phyloP scores from a whole-genome alignment of 37 sponge, comb jelly and placozoan genomes.

The Agelas oroides region DNA sequence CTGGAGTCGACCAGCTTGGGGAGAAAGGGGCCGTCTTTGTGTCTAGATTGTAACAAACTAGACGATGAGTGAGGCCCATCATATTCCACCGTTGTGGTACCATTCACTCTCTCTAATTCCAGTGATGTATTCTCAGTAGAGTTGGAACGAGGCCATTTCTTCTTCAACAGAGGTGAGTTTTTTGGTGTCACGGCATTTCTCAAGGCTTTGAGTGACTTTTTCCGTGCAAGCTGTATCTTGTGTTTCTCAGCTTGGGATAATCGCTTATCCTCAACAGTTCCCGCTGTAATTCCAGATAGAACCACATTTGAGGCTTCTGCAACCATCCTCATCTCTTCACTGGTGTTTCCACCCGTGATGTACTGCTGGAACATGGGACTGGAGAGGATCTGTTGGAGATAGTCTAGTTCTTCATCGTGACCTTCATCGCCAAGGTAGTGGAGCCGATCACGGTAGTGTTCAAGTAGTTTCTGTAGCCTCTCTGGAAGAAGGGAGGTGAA shows the following conservation, averaged over 20 bases:
- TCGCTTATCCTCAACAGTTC: neutral
- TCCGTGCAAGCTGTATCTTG: slow-evolving; percentile 11
- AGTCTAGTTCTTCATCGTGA: slow-evolving; percentile 79
- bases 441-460: slow-evolving; percentile 67
- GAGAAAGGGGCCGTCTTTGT: neutral
- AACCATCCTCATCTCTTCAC: slow-evolving; percentile 27
- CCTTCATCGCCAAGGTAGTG: slow-evolving; percentile 37
- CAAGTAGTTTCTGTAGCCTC: slow-evolving; percentile 50
- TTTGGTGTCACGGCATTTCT: slow-evolving; percentile 57
- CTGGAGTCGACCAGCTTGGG: neutral
- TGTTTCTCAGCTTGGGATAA: slow-evolving; percentile 41
- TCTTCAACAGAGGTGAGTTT: neutral
- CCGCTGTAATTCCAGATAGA: slow-evolving; percentile 4
- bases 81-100: neutral
- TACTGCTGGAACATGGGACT: slow-evolving; percentile 77
- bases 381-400: slow-evolving; percentile 64
- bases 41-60: neutral
- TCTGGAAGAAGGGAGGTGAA: slow-evolving; percentile 21
- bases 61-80: neutral
- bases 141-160: neutral
- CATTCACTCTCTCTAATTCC: neutral
- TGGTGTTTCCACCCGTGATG: neutral
- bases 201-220: slow-evolving; percentile 49
- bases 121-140: neutral
- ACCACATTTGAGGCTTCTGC: slow-evolving; percentile 44